phyloP scores from a whole-genome alignment of 2,888 invertebrate species.

The Pseudolycoriella hygida region DNA sequence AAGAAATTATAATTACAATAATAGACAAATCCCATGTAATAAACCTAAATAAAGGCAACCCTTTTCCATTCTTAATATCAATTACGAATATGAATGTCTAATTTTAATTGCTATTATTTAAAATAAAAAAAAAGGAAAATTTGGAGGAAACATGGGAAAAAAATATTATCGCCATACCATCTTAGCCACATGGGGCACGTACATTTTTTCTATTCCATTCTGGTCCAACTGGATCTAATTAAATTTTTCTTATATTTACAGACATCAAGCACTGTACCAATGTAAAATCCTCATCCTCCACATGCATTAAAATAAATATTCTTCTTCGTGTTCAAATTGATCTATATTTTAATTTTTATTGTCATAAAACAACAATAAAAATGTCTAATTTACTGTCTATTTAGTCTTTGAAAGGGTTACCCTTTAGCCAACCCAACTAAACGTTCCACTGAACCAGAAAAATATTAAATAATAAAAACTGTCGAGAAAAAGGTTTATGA shows the following conservation, averaged over 20 bases:
- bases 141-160: too few relatives aligned
- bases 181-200: conserved; percentile 1
- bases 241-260: neutral
- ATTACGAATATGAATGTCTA: neutral
- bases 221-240: neutral
- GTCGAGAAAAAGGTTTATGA: neutral
- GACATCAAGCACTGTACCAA: neutral
- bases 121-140: neutral
- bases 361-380: conserved; percentile 6
- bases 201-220: neutral
- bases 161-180: neutral
- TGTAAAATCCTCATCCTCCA: neutral
- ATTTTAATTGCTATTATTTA: neutral
- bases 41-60: neutral
- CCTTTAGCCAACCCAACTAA: too few relatives aligned
- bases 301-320: too few relatives aligned
- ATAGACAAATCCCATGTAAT: neutral
- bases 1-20: too few relatives aligned
- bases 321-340: conserved; percentile 2
- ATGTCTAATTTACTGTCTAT: conserved; percentile 5
- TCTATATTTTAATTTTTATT: conserved; percentile 6
- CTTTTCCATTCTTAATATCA: neutral
- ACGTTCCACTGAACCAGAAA: too few relatives aligned
- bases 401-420: neutral
- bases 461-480: too few relatives aligned